Evolutionary conservation across 2,888 invertebrate species (phyloP).

Genomic region (Pelosia muscerda): DNA sequence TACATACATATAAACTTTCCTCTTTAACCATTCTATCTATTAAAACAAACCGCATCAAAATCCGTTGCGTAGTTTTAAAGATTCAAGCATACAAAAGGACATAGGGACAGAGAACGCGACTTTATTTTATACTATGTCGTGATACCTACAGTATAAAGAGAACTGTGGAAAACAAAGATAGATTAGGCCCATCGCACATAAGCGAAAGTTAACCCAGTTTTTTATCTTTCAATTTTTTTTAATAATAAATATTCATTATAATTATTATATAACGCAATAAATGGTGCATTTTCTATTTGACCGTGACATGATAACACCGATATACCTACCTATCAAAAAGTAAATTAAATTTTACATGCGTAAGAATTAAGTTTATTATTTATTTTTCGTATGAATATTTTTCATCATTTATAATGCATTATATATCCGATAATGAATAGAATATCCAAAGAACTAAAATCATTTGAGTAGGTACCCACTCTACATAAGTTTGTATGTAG

Average conservation of each 20-base stretch:
- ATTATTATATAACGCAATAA: neutral
- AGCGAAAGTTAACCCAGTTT: neutral
- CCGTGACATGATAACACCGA: neutral
- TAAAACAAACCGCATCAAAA: no score
- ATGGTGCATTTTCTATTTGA: neutral
- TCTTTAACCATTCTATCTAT: no score
- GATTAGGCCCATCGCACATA: neutral
- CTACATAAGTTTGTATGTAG: neutral
- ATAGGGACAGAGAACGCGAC: no score
- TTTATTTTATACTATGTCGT: no score
- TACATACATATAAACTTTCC: no score
- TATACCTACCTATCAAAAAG: neutral
- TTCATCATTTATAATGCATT: no score
- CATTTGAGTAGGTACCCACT: neutral
- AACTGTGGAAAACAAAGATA: neutral
- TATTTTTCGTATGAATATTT: no score
- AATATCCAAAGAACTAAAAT: neutral
- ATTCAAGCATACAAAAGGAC: no score
- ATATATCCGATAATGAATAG: no score
- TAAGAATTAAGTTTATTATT: no score
- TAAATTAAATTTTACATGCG: neutral
- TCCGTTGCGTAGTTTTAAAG: no score
- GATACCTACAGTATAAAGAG: no score
- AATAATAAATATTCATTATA: neutral
- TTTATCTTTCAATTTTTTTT: neutral